Percentiles rank a stretch among this genome's conserved stretches.
phyloP scores from a whole-genome alignment of 2,888 invertebrate genomes.

The Oasisia sp. region DNA sequence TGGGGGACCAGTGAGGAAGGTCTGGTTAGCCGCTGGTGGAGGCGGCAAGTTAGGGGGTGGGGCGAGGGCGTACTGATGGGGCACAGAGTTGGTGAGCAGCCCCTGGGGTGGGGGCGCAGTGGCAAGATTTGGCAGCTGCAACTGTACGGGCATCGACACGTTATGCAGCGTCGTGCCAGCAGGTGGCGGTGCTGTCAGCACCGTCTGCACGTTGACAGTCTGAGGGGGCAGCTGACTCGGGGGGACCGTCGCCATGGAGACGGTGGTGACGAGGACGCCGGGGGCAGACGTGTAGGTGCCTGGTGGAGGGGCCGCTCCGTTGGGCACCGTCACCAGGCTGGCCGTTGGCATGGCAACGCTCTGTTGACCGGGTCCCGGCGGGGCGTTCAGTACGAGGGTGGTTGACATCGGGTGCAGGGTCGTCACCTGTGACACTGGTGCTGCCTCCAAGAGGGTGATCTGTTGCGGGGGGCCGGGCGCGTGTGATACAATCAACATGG shows the following conservation, averaged over 20 bases:
- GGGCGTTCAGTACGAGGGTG: background rate
- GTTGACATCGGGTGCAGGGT: background rate
- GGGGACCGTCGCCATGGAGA: slow-evolving; percentile 2
- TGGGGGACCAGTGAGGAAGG: slow-evolving; percentile 20
- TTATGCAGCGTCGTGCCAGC: background rate
- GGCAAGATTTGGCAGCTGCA: slow-evolving; percentile 20
- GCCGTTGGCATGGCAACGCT: background rate
- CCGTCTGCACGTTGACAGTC: background rate
- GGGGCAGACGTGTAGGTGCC: background rate
- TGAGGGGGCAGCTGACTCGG: background rate
- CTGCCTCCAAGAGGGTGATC: background rate
- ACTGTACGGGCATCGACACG: background rate
- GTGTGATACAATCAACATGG: background rate
- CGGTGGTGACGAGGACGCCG: background rate
- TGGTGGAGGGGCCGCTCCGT: background rate
- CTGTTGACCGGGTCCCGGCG: background rate
- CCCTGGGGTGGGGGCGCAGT: slow-evolving; percentile 22
- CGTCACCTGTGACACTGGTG: slow-evolving; percentile 5
- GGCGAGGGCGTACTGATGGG: background rate
- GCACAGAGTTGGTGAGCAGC: background rate
- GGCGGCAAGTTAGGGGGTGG: slow-evolving; percentile 18
- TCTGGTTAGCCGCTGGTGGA: background rate
- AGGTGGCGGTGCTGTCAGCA: slow-evolving; percentile 3
- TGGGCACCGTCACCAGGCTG: background rate
- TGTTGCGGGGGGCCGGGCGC: background rate